phyloP scores from a whole-genome alignment of 2,113 vertebrate species.

The Oncorhynchus nerka region DNA sequence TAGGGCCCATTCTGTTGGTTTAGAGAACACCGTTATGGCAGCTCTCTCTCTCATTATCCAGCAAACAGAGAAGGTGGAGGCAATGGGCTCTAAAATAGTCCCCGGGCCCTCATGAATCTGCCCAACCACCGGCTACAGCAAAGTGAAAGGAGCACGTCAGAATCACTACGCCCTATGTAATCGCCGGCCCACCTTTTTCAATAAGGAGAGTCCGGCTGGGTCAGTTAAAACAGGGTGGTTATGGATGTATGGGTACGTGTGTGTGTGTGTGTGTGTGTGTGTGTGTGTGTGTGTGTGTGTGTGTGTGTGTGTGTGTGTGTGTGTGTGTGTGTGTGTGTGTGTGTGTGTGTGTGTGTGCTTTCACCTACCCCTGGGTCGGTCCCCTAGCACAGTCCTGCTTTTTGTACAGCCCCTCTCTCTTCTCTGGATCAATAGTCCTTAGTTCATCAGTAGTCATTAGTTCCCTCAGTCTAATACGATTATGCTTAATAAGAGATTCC shows the following conservation, averaged over 20 bases:
- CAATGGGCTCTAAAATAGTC: constrained; percentile 40
- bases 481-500: no score
- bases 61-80: constrained; percentile 33
- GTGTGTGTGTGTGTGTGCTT: not conserved
- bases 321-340: not conserved
- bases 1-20: constrained; percentile 52
- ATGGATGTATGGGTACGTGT: not conserved
- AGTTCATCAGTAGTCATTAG: not conserved
- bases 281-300: not conserved
- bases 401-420: not conserved
- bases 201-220: not conserved
- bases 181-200: not conserved
- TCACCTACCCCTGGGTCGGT: not conserved
- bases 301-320: not conserved
- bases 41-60: constrained; percentile 37
- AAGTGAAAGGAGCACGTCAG: not conserved
- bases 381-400: not conserved
- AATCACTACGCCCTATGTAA: no score
- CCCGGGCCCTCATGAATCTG: constrained; percentile 31
- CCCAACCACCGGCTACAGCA: constrained; percentile 40
- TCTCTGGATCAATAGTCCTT: not conserved
- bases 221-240: not conserved
- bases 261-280: not conserved
- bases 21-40: constrained; percentile 40
- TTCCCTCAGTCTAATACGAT: not conserved